Base-by-base conservation (phyloP, 2,113 vertebrate species). In the Aspidoscelis tigris region DNA sequence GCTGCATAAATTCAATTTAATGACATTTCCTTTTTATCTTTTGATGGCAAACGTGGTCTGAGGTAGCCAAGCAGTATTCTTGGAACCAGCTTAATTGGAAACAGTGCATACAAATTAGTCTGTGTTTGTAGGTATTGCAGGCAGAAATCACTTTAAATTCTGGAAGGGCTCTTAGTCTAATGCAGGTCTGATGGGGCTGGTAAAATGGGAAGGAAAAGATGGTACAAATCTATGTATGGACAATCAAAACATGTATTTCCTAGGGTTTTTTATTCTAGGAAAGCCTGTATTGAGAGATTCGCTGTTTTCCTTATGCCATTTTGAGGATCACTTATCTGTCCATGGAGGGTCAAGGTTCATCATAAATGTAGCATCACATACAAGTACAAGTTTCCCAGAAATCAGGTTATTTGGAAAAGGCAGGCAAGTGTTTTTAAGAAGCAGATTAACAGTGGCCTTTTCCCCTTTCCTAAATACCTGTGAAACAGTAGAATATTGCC, bases 1-100 rank as follows among this genome's bases (percentile, higher is more conserved):
- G 87, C 80, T 64, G 50, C 61, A 50, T 82, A 50, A 88, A 90
- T 93, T 92, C 92, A 80, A 84, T 84, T 90, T 90, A 83, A 86
- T 14, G 58, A 76, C 26, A 70, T 76, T 83, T 79, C 44, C 77
- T 78, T 92, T 93, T 92, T 26, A 89, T 92, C 90, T 92, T 90
- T 89, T 61, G 21, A 58, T 75, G 79, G 83, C 89, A 90, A 76
- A 81, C 71, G 80, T 58, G 79, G 47, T 88, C 82, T 80, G 72
- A 80, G 74, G 26, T 80, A 86, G 80, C 74, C 78, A 87, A 82
- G 78, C 84, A 78, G 70, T 89, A 82, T 77, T 89, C 64, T 72
- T 78, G 80, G 70, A 90, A 88, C 69, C 85, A 83, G 41, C 43
- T 84, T 79, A 82, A 80, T 82, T 41, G 86, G 22, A 76, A 77